Evolutionary conservation across 1,140 invertebrate species (phyloP), one percentile per base, ranked within the genome.

Genomic region (Hetaerina americana): DNA sequence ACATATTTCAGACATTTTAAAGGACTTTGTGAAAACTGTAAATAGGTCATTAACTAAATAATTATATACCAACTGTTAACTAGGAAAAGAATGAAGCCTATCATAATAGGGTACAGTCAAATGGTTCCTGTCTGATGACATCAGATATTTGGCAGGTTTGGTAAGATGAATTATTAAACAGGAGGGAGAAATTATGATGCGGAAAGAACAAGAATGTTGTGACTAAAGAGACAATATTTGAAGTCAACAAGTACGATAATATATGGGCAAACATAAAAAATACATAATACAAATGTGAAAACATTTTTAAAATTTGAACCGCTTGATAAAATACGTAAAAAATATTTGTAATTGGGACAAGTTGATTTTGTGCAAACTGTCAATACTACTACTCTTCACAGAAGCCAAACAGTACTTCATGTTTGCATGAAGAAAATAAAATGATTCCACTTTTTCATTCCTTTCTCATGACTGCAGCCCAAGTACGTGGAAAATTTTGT

Each of bases 401-500:
- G 69, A 26, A 24, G 26, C 31, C n/a, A 25, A 49, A 70, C 49
- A 49, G 66, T 70, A 28, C 27, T 66, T 73, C 31, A 73, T 28
- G 12, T 27, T 27, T 27, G 67, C 25, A 68, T 27, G 27, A 27
- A 27, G 67, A 28, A 40, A 70, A 66, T n/a, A 70, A 29, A 28
- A 70, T 29, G 49, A n/a, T 70, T 29, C 70, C 70, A 40, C 49
- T 68, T 68, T 70, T 70, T 72, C 75, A 80, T 57, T 57, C 40
- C 40, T 57, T 57, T 57, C 26, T 79, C 79, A 70, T 80, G 80
- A 76, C 40, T 57, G 40, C 40, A 87, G 82, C 72, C 86, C 86
- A 75, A 87, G 79, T 71, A 83, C 86, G 78, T 83, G 83, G 80
- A 87, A 86, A 72, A 87, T 78, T 84, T 87, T 87, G 75, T 82